Base-by-base conservation (phyloP, 1,140 invertebrate species). In the Eufriesea mexicana region DNA sequence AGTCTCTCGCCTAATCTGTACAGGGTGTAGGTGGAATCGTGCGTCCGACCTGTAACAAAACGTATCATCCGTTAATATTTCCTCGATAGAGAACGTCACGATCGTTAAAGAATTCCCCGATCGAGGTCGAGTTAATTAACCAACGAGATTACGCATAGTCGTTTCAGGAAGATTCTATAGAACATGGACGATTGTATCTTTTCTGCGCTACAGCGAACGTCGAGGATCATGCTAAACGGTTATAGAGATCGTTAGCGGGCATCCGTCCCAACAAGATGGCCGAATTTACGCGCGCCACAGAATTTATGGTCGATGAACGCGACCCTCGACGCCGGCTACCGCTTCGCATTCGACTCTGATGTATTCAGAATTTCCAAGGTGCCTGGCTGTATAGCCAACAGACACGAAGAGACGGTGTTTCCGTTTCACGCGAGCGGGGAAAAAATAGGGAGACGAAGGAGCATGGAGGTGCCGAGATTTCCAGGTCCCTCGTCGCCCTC, bases 1-100 rank as follows among this genome's bases (percentile, higher is more conserved):
- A 98, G 97, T 51, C 95, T 95, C 76, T 96, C 95, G 4, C 98
- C 97, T 77, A 98, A 94, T 45, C 96, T 95, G 95, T 98, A 99
- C 77, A 98, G 95, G 16, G 95, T 95, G 95, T 97, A 98, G 28
- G 96, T 96, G 83, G 96, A 94, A 91, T 98, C 96, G 94, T 99
- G 98, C 45, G 97, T 98, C 87, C 97, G 96, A 90, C 98, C 98
- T 99, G 95, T 18, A 95, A 95, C 68, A 67, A 77, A 25, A 88
- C 35, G 35, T 55, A n/a, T n/a, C n/a, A n/a, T n/a, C n/a, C n/a
- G n/a, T n/a, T n/a, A n/a, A n/a, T n/a, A n/a, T n/a, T n/a, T n/a
- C n/a, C n/a, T n/a, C n/a, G n/a, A n/a, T n/a, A n/a, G n/a, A n/a
- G n/a, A n/a, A n/a, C n/a, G 2, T 25, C 25, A 18, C 61, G 49